Evolutionary conservation across 2,113 vertebrate species (phyloP).

Genomic region (Struthio camelus): DNA sequence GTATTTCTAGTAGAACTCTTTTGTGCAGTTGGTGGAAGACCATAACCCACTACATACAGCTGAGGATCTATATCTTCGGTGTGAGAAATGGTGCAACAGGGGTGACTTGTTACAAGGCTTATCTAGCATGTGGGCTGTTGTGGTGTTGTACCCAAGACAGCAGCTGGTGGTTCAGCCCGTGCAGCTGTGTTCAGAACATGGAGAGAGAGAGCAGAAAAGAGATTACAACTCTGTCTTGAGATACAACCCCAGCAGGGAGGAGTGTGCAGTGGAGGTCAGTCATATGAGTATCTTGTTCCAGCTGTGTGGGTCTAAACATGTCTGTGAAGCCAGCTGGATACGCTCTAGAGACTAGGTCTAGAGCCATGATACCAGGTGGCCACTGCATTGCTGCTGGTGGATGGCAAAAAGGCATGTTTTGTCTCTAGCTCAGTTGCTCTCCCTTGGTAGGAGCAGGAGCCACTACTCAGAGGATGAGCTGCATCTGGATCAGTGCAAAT

Average conservation of each 20-base stretch:
- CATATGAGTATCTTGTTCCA: not conserved
- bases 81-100: rapidly evolving
- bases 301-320: not conserved
- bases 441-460: not conserved
- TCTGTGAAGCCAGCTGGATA: not conserved
- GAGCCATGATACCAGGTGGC: not conserved
- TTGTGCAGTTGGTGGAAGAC: not conserved
- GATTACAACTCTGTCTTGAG: not conserved
- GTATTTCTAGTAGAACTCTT: not conserved
- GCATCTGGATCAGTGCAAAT: not conserved
- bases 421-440: conserved; percentile 1
- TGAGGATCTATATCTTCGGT: not conserved
- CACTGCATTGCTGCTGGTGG: rapidly evolving
- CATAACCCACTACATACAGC: not conserved
- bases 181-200: not conserved
- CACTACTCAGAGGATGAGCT: not conserved
- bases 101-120: not conserved
- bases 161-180: not conserved
- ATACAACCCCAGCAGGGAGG: not conserved
- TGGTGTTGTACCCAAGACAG: not conserved
- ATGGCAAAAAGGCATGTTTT: not conserved
- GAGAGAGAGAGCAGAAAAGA: not conserved
- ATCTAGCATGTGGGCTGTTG: not conserved
- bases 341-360: not conserved
- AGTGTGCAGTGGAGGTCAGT: rapidly evolving